phyloP scores from a whole-genome alignment of 2,888 invertebrate species.

The Latrodectus hesperus region DNA sequence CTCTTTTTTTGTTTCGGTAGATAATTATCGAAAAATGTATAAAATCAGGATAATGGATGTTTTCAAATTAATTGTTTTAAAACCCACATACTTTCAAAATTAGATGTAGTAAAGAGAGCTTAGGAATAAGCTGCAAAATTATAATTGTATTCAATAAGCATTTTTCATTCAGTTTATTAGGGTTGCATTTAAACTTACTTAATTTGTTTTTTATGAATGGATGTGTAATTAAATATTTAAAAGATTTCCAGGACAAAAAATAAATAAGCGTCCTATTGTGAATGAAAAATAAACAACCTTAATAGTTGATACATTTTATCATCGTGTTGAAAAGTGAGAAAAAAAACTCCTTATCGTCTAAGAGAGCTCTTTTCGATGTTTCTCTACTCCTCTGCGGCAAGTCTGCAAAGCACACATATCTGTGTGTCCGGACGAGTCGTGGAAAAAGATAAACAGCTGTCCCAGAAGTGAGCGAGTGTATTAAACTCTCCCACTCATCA shows the following conservation, averaged over 20 bases:
- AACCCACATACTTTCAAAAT: too few species aligned
- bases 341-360: not conserved
- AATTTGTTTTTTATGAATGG: too few species aligned
- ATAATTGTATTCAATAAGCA: too few species aligned
- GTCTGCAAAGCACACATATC: constrained; percentile 10
- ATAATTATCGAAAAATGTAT: too few species aligned
- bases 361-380: too few species aligned
- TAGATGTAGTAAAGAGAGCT: too few species aligned
- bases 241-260: not conserved
- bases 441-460: constrained; percentile 44
- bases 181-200: too few species aligned
- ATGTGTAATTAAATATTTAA: not conserved
- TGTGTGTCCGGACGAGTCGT: not conserved
- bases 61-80: too few species aligned
- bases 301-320: not conserved
- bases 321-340: not conserved
- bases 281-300: not conserved
- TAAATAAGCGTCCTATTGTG: not conserved
- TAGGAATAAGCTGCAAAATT: too few species aligned
- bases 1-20: too few species aligned
- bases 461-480: constrained; percentile 34
- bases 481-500: constrained; percentile 31
- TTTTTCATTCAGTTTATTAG: too few species aligned
- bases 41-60: too few species aligned
- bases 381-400: not conserved